Evolutionary conservation across 2,113 vertebrate species (phyloP).

Genomic region (Ceyx margarethae): DNA sequence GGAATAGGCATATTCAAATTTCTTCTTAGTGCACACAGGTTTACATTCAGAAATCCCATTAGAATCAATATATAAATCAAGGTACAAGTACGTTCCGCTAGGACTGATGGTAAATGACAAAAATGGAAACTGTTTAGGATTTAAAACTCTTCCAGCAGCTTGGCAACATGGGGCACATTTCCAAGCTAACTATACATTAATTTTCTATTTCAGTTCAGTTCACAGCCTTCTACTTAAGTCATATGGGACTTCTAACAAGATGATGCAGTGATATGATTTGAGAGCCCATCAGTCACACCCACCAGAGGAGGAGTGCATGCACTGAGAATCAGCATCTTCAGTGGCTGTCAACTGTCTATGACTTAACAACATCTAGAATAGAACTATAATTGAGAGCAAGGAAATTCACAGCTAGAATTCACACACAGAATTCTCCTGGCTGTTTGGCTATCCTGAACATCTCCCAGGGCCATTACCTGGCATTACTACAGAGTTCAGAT

Average conservation of each 20-base stretch:
- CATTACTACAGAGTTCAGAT: not conserved
- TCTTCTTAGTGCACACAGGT: not conserved
- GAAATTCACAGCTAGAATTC: not conserved
- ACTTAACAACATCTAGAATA: not conserved
- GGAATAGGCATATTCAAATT: constrained; percentile 10
- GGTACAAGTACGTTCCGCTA: not conserved
- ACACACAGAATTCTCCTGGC: not conserved
- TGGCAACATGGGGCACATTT: not conserved
- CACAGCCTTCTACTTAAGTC: not conserved
- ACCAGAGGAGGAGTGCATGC: not conserved
- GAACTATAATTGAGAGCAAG: not conserved
- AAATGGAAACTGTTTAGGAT: constrained; percentile 1
- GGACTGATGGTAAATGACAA: not conserved
- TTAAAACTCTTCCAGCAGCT: constrained; percentile 16
- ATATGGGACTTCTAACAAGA: not conserved
- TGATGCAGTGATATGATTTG: not conserved
- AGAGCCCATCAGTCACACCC: not conserved
- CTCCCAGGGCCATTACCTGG: not conserved
- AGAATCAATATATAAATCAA: constrained; percentile 53
- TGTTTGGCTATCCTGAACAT: not conserved
- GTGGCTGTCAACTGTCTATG: not conserved
- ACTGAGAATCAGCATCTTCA: not conserved
- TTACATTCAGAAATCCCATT: not conserved
- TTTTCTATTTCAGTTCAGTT: not conserved
- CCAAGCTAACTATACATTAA: not conserved